Percentiles rank a stretch among this genome's conserved stretches.
These are phyloP conservation scores for Pseudochaenichthys georgianus DNA, from an alignment of 2,797 vertebrate genomes.

Conservation along the genomic window DNA sequence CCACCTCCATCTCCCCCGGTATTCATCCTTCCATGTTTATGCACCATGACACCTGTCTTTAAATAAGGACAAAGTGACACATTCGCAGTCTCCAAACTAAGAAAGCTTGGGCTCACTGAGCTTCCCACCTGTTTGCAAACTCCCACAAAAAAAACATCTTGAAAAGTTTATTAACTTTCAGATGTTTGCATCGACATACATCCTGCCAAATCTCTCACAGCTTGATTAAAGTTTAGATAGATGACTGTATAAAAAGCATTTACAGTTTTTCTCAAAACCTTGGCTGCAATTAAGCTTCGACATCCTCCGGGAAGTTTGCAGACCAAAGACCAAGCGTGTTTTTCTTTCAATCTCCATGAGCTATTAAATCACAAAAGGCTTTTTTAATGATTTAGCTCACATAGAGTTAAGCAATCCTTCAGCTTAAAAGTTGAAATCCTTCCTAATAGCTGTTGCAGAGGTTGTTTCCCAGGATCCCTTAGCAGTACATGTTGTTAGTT, in stretches of 20 bases:
- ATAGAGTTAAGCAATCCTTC: conserved; percentile 23
- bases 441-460: conserved; percentile 42
- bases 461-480: conserved; percentile 44
- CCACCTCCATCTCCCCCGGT: background rate
- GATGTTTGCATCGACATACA: conserved; percentile 20
- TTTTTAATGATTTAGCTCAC: conserved; percentile 48
- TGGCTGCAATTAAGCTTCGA: conserved; percentile 23
- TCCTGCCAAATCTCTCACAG: conserved; percentile 8
- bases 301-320: conserved; percentile 13
- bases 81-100: conserved; percentile 25
- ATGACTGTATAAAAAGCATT: conserved; percentile 8
- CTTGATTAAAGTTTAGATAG: conserved; percentile 22
- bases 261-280: conserved; percentile 1
- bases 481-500: conserved; percentile 40
- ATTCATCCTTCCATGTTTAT: conserved; percentile 25
- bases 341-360: conserved; percentile 29
- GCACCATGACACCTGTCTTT: conserved; percentile 26
- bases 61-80: conserved; percentile 34
- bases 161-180: conserved; percentile 10
- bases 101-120: background rate
- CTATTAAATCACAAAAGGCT: conserved; percentile 47
- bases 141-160: background rate
- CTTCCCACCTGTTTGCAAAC: conserved; percentile 22
- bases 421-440: conserved; percentile 49
- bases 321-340: conserved; percentile 20